Base-by-base conservation (phyloP, 2,888 invertebrate genomes). In the Incurvaria masculella region DNA sequence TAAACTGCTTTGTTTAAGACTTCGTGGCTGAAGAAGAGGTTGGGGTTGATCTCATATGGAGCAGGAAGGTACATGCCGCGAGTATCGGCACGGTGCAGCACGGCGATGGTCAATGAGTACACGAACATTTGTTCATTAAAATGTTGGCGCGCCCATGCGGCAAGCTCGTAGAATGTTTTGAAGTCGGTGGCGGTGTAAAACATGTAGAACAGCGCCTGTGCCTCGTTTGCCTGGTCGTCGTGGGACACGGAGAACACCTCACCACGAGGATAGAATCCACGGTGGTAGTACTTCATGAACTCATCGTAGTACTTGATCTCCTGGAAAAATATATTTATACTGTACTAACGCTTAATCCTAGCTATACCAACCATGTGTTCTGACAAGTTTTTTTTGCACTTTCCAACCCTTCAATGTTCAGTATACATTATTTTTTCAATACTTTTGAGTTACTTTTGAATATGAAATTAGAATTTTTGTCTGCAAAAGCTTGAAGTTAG, bases 51-150 rank as follows among this genome's bases (percentile, higher is more conserved):
- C 65, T 86, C 86, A 57, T 85, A 84, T 46, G 79, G 71, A 48
- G 85, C 74, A 21, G 86, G 85, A 39, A 85, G 63, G 23, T 81
- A 69, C 50, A 85, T 62, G 11, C 79, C 80, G 49, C 73, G 68
- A 57, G 74, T 76, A 52, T 84, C 82, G 2, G 60, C 58, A 21
- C 82, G 76, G 52, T 82, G 81, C 48, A 81, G 68, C 6, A 83
- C 64, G 21, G 85, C 83, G 26, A 76, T 64, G 42, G 72, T 70
- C 52, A 82, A 62, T 21, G 83, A 80, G 52, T 82, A 81, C 49
- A 82, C 66, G 64, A 83, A 85, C 63, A 84, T 72, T 44, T 76
- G 81, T 61, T 83, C 82, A 64, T 85, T 86, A 48, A 83, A 68
- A 56, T 81, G 62, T 46, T 80, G 65, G 21, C 85, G 81, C 20